A percentile compares a stretch with the other conserved stretches of the same genome.
Conservation (phyloP, 2,113 vertebrate genomes). For the Uria lomvia region DNA sequence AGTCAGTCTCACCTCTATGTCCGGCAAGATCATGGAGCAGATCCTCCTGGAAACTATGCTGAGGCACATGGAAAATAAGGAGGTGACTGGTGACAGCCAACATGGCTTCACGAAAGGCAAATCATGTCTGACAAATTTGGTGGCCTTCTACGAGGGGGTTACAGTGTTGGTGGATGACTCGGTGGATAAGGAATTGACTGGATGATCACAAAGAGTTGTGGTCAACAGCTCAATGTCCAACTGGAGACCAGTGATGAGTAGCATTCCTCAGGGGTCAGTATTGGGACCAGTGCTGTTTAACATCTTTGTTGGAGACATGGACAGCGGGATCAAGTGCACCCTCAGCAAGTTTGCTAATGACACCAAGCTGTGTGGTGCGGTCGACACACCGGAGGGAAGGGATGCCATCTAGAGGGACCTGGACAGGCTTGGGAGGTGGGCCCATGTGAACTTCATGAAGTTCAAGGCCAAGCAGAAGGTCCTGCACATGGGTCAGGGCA, state of each 20-base stretch:
- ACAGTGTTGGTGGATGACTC: neutral
- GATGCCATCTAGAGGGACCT: no score
- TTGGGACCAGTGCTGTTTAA: neutral
- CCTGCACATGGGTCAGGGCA: no score
- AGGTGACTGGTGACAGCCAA: neutral
- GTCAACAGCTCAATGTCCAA: neutral
- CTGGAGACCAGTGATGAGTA: neutral
- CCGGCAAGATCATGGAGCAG: neutral
- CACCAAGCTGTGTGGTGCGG: no score
- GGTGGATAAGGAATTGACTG: no score
- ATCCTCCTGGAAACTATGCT: neutral
- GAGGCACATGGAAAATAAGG: neutral
- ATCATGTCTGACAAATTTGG: neutral
- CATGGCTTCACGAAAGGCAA: neutral
- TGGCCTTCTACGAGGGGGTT: neutral
- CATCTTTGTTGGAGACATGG: no score
- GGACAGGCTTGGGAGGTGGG: no score
- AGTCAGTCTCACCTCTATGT: no score
- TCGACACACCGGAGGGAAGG: no score
- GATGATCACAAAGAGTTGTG: neutral
- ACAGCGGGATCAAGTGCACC: no score
- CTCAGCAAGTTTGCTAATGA: no score
- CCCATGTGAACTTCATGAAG: no score
- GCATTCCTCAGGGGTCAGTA: neutral
- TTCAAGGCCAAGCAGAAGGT: no score